phyloP scores from a whole-genome alignment of 2,113 vertebrate genomes.

The Gymnorhina tibicen region DNA sequence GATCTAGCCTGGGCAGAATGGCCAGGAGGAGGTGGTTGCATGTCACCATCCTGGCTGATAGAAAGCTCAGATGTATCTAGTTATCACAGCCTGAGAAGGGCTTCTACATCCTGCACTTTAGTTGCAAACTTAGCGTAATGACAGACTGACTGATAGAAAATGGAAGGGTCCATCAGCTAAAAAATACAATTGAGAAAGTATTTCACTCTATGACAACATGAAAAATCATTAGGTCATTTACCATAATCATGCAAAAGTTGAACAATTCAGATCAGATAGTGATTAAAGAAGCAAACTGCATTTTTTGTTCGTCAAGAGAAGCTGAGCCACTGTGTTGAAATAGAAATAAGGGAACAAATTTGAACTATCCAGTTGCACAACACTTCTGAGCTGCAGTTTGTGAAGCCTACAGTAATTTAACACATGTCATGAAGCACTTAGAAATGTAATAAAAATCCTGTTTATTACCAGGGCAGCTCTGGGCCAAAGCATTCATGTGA shows the following conservation, averaged over 20 bases:
- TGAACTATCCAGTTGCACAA: background rate
- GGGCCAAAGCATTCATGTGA: conserved; percentile 46
- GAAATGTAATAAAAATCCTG: conserved; percentile 58
- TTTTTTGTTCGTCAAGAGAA: background rate
- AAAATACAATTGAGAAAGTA: background rate
- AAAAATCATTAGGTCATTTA: background rate
- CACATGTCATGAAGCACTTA: conserved; percentile 38
- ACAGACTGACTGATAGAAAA: background rate
- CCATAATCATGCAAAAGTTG: background rate
- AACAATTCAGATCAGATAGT: background rate
- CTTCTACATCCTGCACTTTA: background rate
- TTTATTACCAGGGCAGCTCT: conserved; percentile 44
- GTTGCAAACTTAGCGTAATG: background rate
- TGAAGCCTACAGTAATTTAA: conserved; percentile 52
- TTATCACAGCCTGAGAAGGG: background rate
- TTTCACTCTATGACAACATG: background rate
- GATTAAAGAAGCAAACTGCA: background rate
- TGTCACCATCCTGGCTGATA: background rate
- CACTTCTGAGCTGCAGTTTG: conserved; percentile 32
- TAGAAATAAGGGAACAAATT: background rate
- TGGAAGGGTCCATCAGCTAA: background rate
- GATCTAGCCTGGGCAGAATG: background rate
- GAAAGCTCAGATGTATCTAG: background rate
- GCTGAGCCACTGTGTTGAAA: background rate
- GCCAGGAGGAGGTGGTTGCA: background rate